phyloP scores from a whole-genome alignment of 1,140 invertebrate species.

The Trachymyrmex septentrionalis region DNA sequence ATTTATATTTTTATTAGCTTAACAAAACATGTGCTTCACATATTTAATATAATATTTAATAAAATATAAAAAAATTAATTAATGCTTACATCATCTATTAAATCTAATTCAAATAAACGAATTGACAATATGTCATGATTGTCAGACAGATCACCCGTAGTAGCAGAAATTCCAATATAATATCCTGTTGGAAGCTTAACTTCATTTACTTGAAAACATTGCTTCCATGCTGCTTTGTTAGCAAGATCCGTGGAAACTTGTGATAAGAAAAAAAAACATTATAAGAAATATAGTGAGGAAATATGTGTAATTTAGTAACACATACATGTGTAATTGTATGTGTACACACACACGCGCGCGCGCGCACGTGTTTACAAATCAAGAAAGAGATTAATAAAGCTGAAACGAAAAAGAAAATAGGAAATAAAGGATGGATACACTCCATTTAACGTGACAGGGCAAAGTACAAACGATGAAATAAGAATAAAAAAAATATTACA shows the following conservation, averaged over 20 bases:
- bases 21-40: conserved; percentile 1
- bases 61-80: not conserved
- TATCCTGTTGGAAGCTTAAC: conserved; percentile 98
- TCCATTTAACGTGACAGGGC: not conserved
- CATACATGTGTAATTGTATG: not conserved
- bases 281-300: not conserved
- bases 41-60: not conserved
- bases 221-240: conserved; percentile 97
- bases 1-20: not conserved
- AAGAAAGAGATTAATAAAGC: not conserved
- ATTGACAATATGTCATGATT: conserved; percentile 98
- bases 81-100: conserved; percentile 89
- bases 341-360: too few relatives aligned
- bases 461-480: conserved; percentile 29
- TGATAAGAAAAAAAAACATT: conserved; percentile 26
- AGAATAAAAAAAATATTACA: not conserved
- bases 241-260: conserved; percentile 96
- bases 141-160: conserved; percentile 98
- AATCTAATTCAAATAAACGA: conserved; percentile 95
- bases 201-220: conserved; percentile 96
- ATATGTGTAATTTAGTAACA: not conserved
- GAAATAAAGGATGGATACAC: not conserved
- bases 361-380: not conserved
- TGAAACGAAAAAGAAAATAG: not conserved
- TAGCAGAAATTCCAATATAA: conserved; percentile 97